Conservation (phyloP, 2,113 vertebrate genomes). For the Notarius lentiginosus region DNA sequence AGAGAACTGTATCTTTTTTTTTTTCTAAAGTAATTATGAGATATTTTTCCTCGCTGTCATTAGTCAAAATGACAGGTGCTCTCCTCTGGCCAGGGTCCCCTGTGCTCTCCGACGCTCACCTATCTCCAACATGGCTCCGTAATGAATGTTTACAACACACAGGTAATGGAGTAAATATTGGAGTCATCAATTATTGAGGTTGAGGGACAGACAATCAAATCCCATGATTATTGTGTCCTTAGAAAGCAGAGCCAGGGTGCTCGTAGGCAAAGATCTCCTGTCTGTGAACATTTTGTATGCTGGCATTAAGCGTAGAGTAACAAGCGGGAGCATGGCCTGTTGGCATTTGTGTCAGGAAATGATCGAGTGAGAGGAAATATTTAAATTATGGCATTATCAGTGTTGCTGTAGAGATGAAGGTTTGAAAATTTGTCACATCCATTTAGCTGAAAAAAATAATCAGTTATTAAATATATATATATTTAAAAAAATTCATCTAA, state of each 20-base stretch:
- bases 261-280: slow-evolving; percentile 31
- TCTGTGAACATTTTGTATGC: slow-evolving; percentile 13
- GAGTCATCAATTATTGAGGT: slow-evolving; percentile 89
- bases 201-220: slow-evolving; percentile 83
- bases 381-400: slow-evolving; percentile 66
- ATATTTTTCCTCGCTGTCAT: slow-evolving; percentile 84
- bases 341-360: slow-evolving; percentile 33
- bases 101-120: slow-evolving; percentile 79
- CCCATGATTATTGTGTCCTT: slow-evolving; percentile 81
- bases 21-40: slow-evolving; percentile 83
- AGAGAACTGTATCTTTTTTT: slow-evolving; percentile 74
- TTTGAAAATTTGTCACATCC: slow-evolving; percentile 36
- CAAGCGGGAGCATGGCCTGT: slow-evolving; percentile 28
- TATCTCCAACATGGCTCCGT: slow-evolving; percentile 74
- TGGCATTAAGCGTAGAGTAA: slow-evolving; percentile 26
- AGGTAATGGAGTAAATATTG: slow-evolving; percentile 95
- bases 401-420: slow-evolving; percentile 41
- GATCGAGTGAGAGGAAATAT: slow-evolving; percentile 40
- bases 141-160: slow-evolving; percentile 91
- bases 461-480: slow-evolving; percentile 58
- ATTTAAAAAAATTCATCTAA: slow-evolving; percentile 44
- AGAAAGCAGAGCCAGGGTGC: slow-evolving; percentile 52
- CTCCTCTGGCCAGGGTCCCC: slow-evolving; percentile 81
- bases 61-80: slow-evolving; percentile 82
- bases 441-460: slow-evolving; percentile 48